Base-by-base conservation (phyloP, 2,888 invertebrate genomes). In the Leptopilina drosophilae region DNA sequence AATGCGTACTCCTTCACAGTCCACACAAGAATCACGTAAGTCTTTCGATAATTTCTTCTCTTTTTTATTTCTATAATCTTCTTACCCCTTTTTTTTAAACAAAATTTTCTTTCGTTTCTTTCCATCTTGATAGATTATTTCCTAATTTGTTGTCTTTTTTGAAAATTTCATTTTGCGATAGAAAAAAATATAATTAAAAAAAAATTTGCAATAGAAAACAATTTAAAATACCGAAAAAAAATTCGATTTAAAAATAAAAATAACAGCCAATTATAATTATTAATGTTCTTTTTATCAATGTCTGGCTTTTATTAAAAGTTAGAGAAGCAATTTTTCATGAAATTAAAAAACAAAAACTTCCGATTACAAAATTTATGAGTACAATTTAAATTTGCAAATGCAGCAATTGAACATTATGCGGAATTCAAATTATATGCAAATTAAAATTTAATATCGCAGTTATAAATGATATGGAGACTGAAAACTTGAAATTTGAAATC, bases 1-100 rank as follows among this genome's bases (percentile, higher is more conserved):
- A 99, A 92, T 96, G 98, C 85, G 95, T 98, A 88, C 93, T 99
- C 64, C 95, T 97, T 81, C 97, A 98, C 91, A 98, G 97, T 92
- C 96, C 97, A 84, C 98, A 98, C 91, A 98, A 98, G 92, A 99
- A 98, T 93, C 99, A 99, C 95, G 98, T 98, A 92, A 91, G 91
- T 69, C 26, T 62, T 49, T 9, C 49, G 4, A 33, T 33, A 33
- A 4, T 33, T 33, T 5, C 5, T 33, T 33, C 3, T 5, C 5
- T 2, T 33, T 33, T 33, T 33, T 33, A 33, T 2, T 33, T 33
- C 33, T 33, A 33, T 8, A 46, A 46, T 46, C 11, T 46, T 46
- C 46, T 33, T 33, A 4, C 33, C 33, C 3, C 33, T 33, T 33
- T 3, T 3, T 33, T 33, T 33, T 33, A 3, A 33, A 33, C 33